Base-by-base conservation (phyloP, 2,797 vertebrate species). In the Microctenopoma steveboyesi region DNA sequence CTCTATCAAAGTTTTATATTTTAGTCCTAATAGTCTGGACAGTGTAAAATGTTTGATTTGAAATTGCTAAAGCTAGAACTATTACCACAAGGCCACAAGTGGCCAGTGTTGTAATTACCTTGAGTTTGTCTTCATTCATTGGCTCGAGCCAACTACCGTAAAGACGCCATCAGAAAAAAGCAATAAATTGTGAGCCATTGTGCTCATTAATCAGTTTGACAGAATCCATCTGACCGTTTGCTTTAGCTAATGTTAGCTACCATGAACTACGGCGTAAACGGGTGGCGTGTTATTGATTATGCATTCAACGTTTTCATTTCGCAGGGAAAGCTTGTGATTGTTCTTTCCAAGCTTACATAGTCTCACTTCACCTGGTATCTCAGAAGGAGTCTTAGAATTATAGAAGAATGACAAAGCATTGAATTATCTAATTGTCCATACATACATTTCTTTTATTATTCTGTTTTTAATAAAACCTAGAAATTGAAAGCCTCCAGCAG, bases 401-500 rank as follows among this genome's bases (percentile, higher is more conserved):
- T 2, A 39, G 8, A 39, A 39, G 37, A 39, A 39, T 39, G 10
- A 37, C 35, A 37, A 7, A 7, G 35, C 35, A 37, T 2, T 37
- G 6, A 37, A 37, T 7, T 37, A 10, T 37, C 37, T 39, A 39
- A 12, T 39, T 39, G 9, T 39, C 11, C 37, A 39, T 11, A 11
- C 37, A 39, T 10, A 39, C 37, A 39, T 39, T 39, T 39, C 10
- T 39, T 39, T 39, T 1, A 39, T 39, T 39, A 11, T 39, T 10
- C 10, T 13, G 16, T 4, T 9, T 10, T 49, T 40, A 12, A 45
- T 50, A n/a, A 33, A 72, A 18, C 5, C 3, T 1, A 57, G 63
- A 61, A 81, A 64, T 43, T 55, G 43, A 53, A 69, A 69, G 47
- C 66, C 67, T 72, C 16, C 27, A 53, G 58, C 33, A 3, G 30